These are phyloP conservation scores for Pollimyrus isidori DNA, from an alignment of 2,113 vertebrate species.

Conservation along the genomic window DNA sequence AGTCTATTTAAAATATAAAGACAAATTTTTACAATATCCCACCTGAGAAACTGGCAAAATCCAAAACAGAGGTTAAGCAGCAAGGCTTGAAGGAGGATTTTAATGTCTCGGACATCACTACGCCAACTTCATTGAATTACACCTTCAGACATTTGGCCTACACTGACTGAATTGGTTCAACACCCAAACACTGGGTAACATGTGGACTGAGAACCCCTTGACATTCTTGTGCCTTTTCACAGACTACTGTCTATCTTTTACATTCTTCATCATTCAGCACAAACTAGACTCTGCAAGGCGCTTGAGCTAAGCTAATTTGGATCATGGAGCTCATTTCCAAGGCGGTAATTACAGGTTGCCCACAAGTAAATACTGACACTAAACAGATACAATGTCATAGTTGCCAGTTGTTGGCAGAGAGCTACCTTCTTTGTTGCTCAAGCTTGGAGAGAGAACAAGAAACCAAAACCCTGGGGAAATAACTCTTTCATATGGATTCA, in stretches of 20 bases:
- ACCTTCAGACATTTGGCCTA: not conserved
- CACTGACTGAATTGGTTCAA: not conserved
- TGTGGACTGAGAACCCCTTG: not conserved
- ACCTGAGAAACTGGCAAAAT: not conserved
- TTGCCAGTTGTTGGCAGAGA: not conserved
- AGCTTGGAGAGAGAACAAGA: not conserved
- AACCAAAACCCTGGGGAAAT: not conserved
- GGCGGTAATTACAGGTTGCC: not conserved
- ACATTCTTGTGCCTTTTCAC: not conserved
- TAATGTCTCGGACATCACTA: not conserved
- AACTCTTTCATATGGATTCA: not conserved
- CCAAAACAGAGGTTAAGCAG: not conserved
- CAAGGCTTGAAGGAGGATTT: not conserved
- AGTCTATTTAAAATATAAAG: not conserved
- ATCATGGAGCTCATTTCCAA: not conserved
- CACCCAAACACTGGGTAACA: not conserved
- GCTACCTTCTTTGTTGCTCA: not conserved
- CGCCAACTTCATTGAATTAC: not conserved
- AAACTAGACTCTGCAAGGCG: not conserved
- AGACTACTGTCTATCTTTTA: not conserved
- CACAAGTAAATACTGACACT: not conserved
- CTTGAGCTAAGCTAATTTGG: not conserved
- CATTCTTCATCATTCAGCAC: not conserved
- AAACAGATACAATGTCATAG: not conserved
- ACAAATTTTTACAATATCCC: not conserved